These are phyloP conservation scores for Stegodyphus mimosarum DNA, from an alignment of 1,140 invertebrate genomes.

Conservation along the genomic window DNA sequence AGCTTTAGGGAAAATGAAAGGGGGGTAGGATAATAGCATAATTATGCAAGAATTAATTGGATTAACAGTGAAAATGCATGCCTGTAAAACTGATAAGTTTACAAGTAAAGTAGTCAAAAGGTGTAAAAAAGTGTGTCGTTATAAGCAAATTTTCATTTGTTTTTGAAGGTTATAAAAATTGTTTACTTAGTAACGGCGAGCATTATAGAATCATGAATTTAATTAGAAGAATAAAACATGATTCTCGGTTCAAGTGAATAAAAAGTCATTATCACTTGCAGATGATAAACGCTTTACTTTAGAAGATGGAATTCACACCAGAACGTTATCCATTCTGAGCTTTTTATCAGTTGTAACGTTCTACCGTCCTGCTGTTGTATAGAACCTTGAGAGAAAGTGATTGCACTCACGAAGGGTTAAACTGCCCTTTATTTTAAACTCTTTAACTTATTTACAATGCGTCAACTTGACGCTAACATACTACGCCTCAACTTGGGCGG, in stretches of 20 bases:
- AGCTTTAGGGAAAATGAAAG: conserved; percentile 70
- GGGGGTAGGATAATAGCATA: conserved; percentile 68
- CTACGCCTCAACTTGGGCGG: too few relatives aligned
- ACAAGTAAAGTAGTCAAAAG: conserved; percentile 60
- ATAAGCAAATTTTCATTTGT: conserved; percentile 60
- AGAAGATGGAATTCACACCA: conserved; percentile 5
- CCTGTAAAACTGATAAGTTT: conserved; percentile 62
- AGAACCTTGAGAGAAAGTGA: too few relatives aligned
- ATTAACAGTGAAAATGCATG: conserved; percentile 69
- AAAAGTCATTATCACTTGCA: not conserved
- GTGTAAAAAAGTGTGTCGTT: conserved; percentile 61
- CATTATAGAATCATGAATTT: conserved; percentile 58
- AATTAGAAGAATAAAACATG: conserved; percentile 58
- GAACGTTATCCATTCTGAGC: not conserved
- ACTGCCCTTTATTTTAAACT: too few relatives aligned
- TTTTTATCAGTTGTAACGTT: not conserved
- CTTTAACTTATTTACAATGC: too few relatives aligned
- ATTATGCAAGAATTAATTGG: conserved; percentile 68
- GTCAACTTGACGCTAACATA: too few relatives aligned
- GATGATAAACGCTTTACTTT: conserved; percentile 18
- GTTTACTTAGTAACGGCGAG: conserved; percentile 50
- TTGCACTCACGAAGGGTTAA: too few relatives aligned
- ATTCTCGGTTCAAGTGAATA: conserved; percentile 51
- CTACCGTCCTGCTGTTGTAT: too few relatives aligned
- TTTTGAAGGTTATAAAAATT: conserved; percentile 62